Percentiles rank a stretch among this genome's conserved stretches.
Evolutionary conservation across 2,797 vertebrate genomes (phyloP).

Genomic region (Lutjanus campechanus): DNA sequence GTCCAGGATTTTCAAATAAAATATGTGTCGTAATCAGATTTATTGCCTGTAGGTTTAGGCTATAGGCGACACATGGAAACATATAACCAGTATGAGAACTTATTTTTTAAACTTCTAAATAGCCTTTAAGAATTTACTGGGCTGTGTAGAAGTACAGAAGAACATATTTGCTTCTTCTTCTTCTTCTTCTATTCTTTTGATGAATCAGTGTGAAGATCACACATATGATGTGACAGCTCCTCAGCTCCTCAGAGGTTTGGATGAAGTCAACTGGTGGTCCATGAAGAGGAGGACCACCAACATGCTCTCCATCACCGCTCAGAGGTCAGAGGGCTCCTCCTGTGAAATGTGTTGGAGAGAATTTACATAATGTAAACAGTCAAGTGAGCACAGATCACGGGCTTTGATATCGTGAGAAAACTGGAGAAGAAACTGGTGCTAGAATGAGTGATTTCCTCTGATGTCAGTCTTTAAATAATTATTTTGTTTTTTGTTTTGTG

Average conservation of each 20-base stretch:
- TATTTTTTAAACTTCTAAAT: no score
- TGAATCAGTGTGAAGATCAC: no score
- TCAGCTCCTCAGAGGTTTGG: not conserved
- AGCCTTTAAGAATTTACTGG: no score
- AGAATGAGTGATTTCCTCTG: not conserved
- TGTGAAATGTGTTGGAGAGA: conserved; percentile 10
- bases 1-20: no score
- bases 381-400: not conserved
- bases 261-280: conserved; percentile 39
- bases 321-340: conserved; percentile 14
- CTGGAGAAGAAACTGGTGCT: not conserved
- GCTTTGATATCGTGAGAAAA: not conserved
- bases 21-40: no score
- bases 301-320: conserved; percentile 4
- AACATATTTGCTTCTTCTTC: no score
- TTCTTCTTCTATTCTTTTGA: no score
- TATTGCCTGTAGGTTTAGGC: no score
- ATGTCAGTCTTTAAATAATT: not conserved
- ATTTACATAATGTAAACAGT: conserved; percentile 20
- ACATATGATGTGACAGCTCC: not conserved
- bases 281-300: conserved; percentile 21
- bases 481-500: not conserved
- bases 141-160: not conserved
- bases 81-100: no score
- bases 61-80: no score